Conservation (phyloP, 2,888 invertebrate genomes). For the Parthenolecanium corni region DNA sequence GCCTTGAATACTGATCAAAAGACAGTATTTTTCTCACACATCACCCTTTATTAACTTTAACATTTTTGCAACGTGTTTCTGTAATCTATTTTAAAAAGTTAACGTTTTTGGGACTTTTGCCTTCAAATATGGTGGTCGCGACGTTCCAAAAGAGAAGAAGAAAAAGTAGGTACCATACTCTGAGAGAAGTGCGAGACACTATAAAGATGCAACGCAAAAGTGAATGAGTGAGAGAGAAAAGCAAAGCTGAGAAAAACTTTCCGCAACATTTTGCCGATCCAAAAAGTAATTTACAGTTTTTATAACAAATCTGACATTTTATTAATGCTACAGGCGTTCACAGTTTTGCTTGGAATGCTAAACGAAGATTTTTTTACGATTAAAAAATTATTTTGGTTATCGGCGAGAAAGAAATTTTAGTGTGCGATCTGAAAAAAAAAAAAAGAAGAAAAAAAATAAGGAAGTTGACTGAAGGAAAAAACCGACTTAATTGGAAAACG, state of each 20-base stretch:
- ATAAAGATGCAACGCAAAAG: too few species aligned
- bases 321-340: conserved; percentile 20
- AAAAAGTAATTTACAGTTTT: conserved; percentile 26
- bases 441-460: too few species aligned
- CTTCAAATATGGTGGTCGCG: conserved; percentile 1
- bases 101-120: conserved; percentile 27
- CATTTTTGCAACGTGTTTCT: conserved; percentile 27
- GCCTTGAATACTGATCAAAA: conserved; percentile 28
- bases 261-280: conserved; percentile 20
- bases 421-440: too few species aligned
- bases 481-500: too few species aligned
- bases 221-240: too few species aligned
- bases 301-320: conserved; percentile 25
- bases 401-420: too few species aligned
- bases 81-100: conserved; percentile 23
- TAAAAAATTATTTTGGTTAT: too few species aligned
- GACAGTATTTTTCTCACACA: conserved; percentile 28
- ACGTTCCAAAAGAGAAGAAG: background rate
- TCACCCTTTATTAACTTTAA: conserved; percentile 28
- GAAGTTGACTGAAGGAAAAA: too few species aligned
- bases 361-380: too few species aligned
- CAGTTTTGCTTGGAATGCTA: background rate
- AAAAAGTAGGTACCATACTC: too few species aligned
- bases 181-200: too few species aligned
- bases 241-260: conserved; percentile 13